Evolutionary conservation across 2,113 vertebrate genomes (phyloP), one percentile per base, ranked within the genome.

Genomic region (Ammodytes marinus): DNA sequence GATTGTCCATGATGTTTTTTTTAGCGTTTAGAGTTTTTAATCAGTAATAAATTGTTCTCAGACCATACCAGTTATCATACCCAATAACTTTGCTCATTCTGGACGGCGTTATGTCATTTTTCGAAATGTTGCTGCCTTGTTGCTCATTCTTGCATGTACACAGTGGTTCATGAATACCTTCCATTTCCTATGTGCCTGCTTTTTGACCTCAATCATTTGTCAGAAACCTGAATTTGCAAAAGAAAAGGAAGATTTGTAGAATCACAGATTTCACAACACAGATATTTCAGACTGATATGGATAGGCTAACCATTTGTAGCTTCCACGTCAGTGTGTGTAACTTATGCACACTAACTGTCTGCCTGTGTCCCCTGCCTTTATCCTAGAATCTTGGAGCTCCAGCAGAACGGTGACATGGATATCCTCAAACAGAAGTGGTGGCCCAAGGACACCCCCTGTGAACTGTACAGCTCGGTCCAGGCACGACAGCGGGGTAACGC

Each of bases 331-430:
- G 45, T 52, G 35, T 47, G 54, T 53, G 52, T 12, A 3, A 12
- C 14, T 5, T 54, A 46, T 78, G 43, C 14, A 8, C 37, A 13
- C 9, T 14, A 15, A 15, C n/a, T 42, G 50, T 57, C 11, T 19
- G 27, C 45, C 27, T 55, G 39, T 72, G 37, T 81, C n/a, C 79
- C 10, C 73, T 61, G 0, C 12, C 39, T 65, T 1, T 43, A 0
- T 69, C 68, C 78, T 85, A 99, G 98, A 96, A 99, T 99, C 89
- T 90, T 99, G 95, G 98, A 99, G 91, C 97, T 99, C 68, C 98
- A 99, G 92, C 98, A 99, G 91, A 99, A 96, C 0, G 98, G 98
- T 0, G 98, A 99, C 88, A 99, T 99, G 97, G 98, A 99, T 67
- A 92, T 99, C 37, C 88, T 99, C 87, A 99, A 97, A 89, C 96